Percentiles rank a stretch among this genome's conserved stretches.
phyloP scores from a whole-genome alignment of 2,797 vertebrate species.

The Lophotriccus pileatus region DNA sequence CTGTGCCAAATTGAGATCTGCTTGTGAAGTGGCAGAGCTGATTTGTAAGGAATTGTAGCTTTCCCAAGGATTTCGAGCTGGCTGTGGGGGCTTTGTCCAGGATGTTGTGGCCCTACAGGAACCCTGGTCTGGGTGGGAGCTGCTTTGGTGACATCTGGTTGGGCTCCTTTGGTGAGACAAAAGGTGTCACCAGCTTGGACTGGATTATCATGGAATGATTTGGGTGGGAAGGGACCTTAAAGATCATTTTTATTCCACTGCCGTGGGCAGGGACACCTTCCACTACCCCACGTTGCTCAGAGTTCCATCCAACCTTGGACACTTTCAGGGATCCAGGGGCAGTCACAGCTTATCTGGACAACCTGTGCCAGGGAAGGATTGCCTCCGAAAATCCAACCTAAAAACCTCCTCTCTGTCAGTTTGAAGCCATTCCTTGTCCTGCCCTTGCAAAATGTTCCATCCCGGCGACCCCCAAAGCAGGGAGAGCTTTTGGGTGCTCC shows the following conservation, averaged over 20 bases:
- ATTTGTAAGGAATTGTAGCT: not conserved
- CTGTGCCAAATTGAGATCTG: not conserved
- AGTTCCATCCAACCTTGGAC: not conserved
- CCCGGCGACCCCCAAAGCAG: rapidly evolving
- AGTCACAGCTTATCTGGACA: not conserved
- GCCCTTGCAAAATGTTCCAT: not conserved
- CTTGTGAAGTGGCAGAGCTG: not conserved
- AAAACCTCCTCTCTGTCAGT: no score
- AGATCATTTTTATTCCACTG: not conserved
- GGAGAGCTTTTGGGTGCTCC: not conserved
- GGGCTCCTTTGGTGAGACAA: not conserved
- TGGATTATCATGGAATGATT: not conserved
- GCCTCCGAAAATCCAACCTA: not conserved
- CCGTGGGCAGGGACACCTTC: not conserved
- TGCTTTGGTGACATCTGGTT: not conserved
- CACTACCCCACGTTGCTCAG: not conserved
- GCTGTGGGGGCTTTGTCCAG: not conserved
- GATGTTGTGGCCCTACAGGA: not conserved
- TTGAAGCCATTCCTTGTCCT: not conserved
- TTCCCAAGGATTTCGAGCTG: not conserved
- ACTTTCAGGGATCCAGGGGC: not conserved
- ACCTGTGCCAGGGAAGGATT: not conserved
- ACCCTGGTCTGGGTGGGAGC: not conserved
- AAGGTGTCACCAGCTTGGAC: not conserved
- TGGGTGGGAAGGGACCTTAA: not conserved